Base-by-base conservation (phyloP, 2,888 invertebrate genomes). In the Shargacucullia verbasci region DNA sequence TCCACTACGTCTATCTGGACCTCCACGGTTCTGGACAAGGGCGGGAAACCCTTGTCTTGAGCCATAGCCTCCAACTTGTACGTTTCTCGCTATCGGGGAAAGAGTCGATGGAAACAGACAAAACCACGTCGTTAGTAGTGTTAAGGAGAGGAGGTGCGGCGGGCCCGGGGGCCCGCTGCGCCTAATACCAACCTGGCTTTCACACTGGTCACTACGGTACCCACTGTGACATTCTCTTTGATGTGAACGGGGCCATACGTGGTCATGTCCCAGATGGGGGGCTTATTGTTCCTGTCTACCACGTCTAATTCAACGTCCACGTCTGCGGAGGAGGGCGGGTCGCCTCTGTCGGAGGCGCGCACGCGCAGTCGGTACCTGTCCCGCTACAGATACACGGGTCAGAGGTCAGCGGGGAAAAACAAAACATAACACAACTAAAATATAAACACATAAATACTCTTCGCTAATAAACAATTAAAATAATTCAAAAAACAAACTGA, bases 1-100 rank as follows among this genome's bases (percentile, higher is more conserved):
- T 98, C 98, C 95, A 99, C 99, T 95, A 99, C 98, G 95, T 98
- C 98, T 95, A 99, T 98, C 95, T 98, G 98, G 95, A 99, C 99
- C 95, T 98, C 98, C 95, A 99, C 99, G 93, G 98, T 97, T 95
- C 98, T 96, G 94, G 98, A 97, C 95, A 99, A 96, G 95, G 98
- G 97, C 93, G 98, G 98, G 94, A 96, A 97, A 92, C 99, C 99
- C 96, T 98, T 98, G 96, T 99, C 99, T 96, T 98, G 97, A 95
- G 99, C 99, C 96, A 97, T 98, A 94, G 99, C 99, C 96, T 98
- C 98, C 96, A 99, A 96, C 96, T 98, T 98, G 97, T 98, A 99
- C 92, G 98, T 98, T 96, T 98, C 98, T 95, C 98, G 97, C 98
- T 98, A 96, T 90, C 91, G 92, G 92, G 92, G 94, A 94, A 92